These are phyloP conservation scores for Dryomyza anilis DNA, from an alignment of 2,888 invertebrate species.

Conservation along the genomic window DNA sequence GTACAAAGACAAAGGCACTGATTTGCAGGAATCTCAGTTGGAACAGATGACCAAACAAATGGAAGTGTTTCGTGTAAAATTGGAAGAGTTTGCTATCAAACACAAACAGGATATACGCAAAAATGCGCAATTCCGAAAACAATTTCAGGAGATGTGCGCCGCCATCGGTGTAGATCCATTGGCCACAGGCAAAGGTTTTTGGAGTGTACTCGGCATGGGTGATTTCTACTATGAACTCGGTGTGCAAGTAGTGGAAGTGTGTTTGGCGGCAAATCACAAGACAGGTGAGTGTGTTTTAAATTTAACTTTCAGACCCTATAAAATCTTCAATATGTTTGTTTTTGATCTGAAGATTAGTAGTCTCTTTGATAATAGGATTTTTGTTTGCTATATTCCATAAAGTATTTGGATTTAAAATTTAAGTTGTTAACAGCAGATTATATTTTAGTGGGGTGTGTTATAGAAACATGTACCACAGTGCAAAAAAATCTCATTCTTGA, in stretches of 20 bases:
- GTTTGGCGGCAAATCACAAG: constrained; percentile 90
- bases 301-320: neutral
- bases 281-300: constrained; percentile 65
- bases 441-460: no score
- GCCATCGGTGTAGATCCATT: constrained; percentile 97
- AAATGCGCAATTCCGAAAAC: constrained; percentile 90
- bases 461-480: no score
- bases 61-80: constrained; percentile 86
- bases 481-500: no score
- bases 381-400: no score
- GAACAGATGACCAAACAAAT: constrained; percentile 93
- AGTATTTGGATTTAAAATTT: no score
- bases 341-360: no score
- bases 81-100: constrained; percentile 94
- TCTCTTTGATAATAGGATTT: no score
- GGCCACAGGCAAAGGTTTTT: constrained; percentile 95
- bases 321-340: neutral
- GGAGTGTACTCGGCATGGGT: constrained; percentile 98
- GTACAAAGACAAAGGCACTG: constrained; percentile 89
- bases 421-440: no score
- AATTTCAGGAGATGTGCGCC: constrained; percentile 99
- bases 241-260: constrained; percentile 97
- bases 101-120: constrained; percentile 95
- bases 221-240: constrained; percentile 99
- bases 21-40: constrained; percentile 89